These are phyloP conservation scores for Penaeus indicus DNA, from an alignment of 1,140 invertebrate species.

Conservation along the genomic window DNA sequence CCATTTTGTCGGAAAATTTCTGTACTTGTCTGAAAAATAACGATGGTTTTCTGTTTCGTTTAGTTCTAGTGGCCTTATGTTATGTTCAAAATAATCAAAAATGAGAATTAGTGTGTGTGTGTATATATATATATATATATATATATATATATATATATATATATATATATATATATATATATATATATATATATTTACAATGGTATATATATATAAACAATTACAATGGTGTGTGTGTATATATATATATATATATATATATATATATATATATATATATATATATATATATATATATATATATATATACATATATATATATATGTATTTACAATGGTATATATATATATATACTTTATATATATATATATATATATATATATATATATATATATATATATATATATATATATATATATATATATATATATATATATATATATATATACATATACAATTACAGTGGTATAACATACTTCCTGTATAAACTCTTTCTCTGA, in stretches of 20 bases:
- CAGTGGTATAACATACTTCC: too few relatives aligned
- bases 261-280: constrained; percentile 43
- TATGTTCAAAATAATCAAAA: too few relatives aligned
- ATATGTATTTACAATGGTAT: constrained; percentile 5
- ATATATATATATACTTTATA: constrained; percentile 32
- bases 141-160: constrained; percentile 20
- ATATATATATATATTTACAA: background rate
- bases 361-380: constrained; percentile 21
- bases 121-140: constrained; percentile 23
- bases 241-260: constrained; percentile 45
- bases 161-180: constrained; percentile 9
- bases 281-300: constrained; percentile 43
- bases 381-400: constrained; percentile 6
- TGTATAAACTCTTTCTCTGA: too few relatives aligned
- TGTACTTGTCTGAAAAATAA: too few relatives aligned
- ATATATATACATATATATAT: constrained; percentile 36
- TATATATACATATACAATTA: background rate
- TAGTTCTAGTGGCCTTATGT: too few relatives aligned
- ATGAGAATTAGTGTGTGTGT: background rate
- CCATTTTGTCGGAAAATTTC: too few relatives aligned
- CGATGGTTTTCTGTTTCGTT: too few relatives aligned
- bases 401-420: background rate
- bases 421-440: background rate
- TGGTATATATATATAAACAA: background rate
- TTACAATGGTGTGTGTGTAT: background rate